A percentile compares a stretch with the other conserved stretches of the same genome.
Conservation (phyloP, 2,888 invertebrate species). For the Oconnorella tubifera region DNA sequence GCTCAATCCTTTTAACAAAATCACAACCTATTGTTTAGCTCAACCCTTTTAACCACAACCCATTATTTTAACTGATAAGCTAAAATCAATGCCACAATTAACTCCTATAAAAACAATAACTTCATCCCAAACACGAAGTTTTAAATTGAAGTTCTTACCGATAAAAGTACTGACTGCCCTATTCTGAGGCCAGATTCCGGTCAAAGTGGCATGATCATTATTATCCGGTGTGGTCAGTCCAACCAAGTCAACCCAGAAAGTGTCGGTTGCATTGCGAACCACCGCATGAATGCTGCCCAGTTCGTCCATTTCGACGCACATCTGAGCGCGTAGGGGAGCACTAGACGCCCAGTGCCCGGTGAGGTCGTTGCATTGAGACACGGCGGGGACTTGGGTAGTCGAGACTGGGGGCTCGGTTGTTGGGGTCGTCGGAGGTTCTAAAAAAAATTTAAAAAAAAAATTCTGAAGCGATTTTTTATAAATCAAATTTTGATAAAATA, state of each 20-base stretch:
- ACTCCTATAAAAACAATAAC: no score
- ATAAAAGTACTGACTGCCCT: conserved; percentile 11
- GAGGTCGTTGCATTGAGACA: conserved; percentile 8
- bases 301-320: conserved; percentile 5
- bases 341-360: conserved; percentile 14
- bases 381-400: not conserved
- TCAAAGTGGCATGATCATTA: conserved; percentile 3
- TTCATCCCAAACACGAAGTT: no score
- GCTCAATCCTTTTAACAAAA: no score
- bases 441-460: not conserved
- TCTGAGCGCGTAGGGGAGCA: not conserved
- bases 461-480: not conserved
- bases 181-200: conserved; percentile 9
- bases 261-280: conserved; percentile 9
- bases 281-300: conserved; percentile 9
- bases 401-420: not conserved
- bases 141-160: no score
- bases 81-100: no score
- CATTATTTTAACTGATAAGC: no score
- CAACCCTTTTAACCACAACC: no score
- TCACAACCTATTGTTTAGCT: no score
- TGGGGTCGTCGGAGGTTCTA: not conserved
- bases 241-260: conserved; percentile 8
- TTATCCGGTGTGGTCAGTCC: not conserved
- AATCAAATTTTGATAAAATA: no score